Base-by-base conservation (phyloP, 2,888 invertebrate genomes). In the Drosophila falleni region DNA sequence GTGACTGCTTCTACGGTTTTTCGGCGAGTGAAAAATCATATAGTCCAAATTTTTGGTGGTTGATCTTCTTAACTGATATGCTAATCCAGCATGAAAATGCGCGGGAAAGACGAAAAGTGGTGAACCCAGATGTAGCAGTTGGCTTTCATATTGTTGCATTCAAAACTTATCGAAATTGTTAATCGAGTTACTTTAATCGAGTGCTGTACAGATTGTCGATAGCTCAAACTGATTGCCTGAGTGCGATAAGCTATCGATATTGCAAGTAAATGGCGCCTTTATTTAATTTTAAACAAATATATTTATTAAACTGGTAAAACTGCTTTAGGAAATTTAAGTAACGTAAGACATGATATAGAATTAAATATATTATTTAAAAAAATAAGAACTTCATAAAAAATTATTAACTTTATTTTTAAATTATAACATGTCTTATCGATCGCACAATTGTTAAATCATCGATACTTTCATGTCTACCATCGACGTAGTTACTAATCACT, bases 21-120 rank as follows among this genome's bases (percentile, higher is more conserved):
- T 35, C 42, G 49, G 44, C 59, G 83, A 88, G 67, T 83, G 83
- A 79, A 82, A 76, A 70, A 58, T 63, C 65, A 62, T 58, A 64
- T 31, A 62, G 70, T 47, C 35, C 11, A 53, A 63, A 33, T 49
- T 19, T 19, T 16, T 31, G 62, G 64, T 64, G 65, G 70, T 66
- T 74, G 61, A 41, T 50, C 58, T 33, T 50, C 58, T 33, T 55
- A 39, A 41, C 33, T 23, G 53, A 61, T 33, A 54, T 59, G 31
- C 58, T 62, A 69, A 78, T 50, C 41, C 58, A 65, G 61, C 41
- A 61, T 55, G 39, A 77, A 77, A 77, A 77, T 63, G 80, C 79
- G 76, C 77, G 77, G 70, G 77, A 77, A 76, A 79, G 41, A 31
- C 49, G 29, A 41, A 47, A 64, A 42, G 62, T 47, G 51, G 42